phyloP scores from a whole-genome alignment of 2,797 vertebrate genomes.

The Arrhamphus sclerolepis region DNA sequence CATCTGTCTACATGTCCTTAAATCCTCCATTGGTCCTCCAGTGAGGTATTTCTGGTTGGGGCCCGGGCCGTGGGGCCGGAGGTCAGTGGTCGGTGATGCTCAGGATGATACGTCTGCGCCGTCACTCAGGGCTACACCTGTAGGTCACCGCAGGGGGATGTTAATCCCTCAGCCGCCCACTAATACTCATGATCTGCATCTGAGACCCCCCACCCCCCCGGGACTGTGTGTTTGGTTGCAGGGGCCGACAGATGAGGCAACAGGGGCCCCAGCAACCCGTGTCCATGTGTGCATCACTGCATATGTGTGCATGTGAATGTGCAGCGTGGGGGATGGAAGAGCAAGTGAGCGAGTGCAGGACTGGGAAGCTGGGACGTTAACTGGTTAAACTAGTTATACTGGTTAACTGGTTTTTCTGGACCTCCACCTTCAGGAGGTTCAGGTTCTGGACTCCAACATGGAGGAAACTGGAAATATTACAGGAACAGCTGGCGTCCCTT shows the following conservation, averaged over 20 bases:
- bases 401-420: conserved; percentile 65
- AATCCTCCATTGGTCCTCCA: conserved; percentile 29
- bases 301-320: conserved; percentile 35
- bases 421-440: conserved; percentile 53
- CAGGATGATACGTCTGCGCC: conserved; percentile 81
- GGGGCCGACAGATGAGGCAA: conserved; percentile 78
- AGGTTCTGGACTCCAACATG: conserved; percentile 71
- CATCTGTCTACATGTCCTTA: no score
- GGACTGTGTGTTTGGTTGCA: conserved; percentile 35
- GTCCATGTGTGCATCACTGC: conserved; percentile 48
- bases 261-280: conserved; percentile 78
- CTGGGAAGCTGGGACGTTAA: conserved; percentile 64
- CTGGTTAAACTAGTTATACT: no score
- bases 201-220: conserved; percentile 81
- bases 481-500: conserved; percentile 74
- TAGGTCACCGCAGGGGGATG: conserved; percentile 81
- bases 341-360: conserved; percentile 5
- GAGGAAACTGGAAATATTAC: conserved; percentile 61
- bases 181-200: conserved; percentile 86
- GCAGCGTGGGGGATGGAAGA: conserved; percentile 17
- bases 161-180: conserved; percentile 80
- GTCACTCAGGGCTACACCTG: conserved; percentile 86
- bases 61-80: conserved; percentile 14
- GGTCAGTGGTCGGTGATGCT: conserved; percentile 60
- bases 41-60: conserved; percentile 47